These are phyloP conservation scores for Cyanoramphus novaezelandiae DNA, from an alignment of 2,113 vertebrate species.

Conservation along the genomic window DNA sequence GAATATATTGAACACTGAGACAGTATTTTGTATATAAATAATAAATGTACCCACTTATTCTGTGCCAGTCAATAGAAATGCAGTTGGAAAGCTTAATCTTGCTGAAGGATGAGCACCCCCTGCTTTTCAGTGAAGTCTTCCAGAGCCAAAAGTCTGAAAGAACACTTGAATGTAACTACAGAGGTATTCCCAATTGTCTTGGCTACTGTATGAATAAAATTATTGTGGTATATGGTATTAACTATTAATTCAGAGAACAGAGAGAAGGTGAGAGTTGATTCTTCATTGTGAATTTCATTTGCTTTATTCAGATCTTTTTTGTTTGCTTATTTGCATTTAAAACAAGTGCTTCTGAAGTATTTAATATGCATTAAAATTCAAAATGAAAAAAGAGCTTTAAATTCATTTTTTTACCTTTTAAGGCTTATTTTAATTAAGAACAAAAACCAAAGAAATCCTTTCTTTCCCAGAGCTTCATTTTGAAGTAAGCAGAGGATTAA, in stretches of 20 bases:
- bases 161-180: neutral
- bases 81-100: neutral
- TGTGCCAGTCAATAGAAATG: neutral
- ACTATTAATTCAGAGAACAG: neutral
- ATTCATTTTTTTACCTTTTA: neutral
- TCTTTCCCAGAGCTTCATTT: neutral
- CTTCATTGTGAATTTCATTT: neutral
- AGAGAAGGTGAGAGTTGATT: neutral
- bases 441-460: neutral
- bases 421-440: neutral
- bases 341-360: neutral
- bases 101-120: neutral
- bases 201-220: neutral
- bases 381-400: neutral
- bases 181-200: neutral
- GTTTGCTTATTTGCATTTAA: neutral
- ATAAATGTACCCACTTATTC: constrained; percentile 10
- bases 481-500: neutral
- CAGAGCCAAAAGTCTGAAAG: neutral
- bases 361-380: neutral
- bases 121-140: neutral
- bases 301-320: neutral
- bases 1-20: neutral
- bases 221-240: neutral
- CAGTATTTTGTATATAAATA: constrained; percentile 29